phyloP scores from a whole-genome alignment of 2,113 vertebrate species.

The Mobula birostris region DNA sequence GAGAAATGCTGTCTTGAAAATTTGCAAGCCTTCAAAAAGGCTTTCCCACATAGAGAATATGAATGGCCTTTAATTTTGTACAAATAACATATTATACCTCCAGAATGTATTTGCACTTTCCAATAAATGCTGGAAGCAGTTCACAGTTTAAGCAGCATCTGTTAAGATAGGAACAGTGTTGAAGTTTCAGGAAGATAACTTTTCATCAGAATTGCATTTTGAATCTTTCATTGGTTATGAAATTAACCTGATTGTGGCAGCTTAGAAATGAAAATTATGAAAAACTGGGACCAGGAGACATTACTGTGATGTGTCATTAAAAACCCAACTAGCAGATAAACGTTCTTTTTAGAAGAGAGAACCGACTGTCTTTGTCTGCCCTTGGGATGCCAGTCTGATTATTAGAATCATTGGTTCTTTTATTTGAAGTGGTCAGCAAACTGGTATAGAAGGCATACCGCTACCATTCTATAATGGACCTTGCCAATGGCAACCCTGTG shows the following conservation, averaged over 20 bases:
- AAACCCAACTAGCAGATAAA: not conserved
- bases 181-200: not conserved
- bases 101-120: not conserved
- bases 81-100: not conserved
- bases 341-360: not conserved
- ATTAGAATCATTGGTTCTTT: not conserved
- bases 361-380: not conserved
- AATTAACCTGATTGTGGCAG: not conserved
- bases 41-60: not conserved
- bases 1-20: not conserved
- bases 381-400: not conserved
- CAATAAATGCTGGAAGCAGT: not conserved
- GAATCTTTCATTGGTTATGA: not conserved
- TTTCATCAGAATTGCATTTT: not conserved
- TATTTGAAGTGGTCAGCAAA: not conserved
- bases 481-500: not conserved
- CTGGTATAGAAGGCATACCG: not conserved
- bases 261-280: not conserved
- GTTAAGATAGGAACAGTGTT: not conserved
- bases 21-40: not conserved
- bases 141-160: not conserved
- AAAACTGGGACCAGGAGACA: not conserved
- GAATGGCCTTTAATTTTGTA: not conserved
- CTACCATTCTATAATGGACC: not conserved
- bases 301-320: not conserved